phyloP scores from a whole-genome alignment of 2,797 vertebrate genomes.

The Trachops cirrhosus region DNA sequence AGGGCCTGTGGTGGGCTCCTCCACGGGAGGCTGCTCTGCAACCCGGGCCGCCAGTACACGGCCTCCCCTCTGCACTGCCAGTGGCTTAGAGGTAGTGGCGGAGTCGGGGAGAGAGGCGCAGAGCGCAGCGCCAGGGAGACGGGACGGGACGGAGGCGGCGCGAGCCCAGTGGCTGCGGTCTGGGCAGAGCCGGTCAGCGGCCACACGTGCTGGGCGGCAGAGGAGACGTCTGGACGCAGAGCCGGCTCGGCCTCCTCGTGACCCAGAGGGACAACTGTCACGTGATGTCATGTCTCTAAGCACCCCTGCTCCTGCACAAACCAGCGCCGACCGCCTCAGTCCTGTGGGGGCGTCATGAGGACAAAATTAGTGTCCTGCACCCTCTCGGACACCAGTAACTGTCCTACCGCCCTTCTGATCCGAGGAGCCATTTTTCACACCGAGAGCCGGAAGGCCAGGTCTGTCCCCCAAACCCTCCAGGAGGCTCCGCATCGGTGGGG shows the following conservation, averaged over 20 bases:
- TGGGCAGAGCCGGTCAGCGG: neutral
- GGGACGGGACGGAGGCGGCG: rapidly evolving
- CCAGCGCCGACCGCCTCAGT: rapidly evolving
- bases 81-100: neutral
- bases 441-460: neutral
- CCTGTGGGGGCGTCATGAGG: neutral
- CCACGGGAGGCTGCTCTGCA: too few relatives aligned
- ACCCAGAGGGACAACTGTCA: neutral
- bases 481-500: neutral
- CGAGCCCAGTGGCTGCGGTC: neutral
- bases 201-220: rapidly evolving
- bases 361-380: too few relatives aligned
- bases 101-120: neutral
- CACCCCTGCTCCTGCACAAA: neutral
- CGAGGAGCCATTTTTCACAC: neutral
- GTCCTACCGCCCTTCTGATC: neutral
- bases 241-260: neutral
- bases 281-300: neutral
- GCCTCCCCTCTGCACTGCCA: too few relatives aligned
- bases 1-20: neutral
- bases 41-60: rapidly evolving
- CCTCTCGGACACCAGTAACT: neutral
- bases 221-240: too few relatives aligned
- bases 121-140: neutral
- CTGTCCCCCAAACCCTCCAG: neutral